phyloP scores from a whole-genome alignment of 2,888 invertebrate species.

The Candidula unifasciata region DNA sequence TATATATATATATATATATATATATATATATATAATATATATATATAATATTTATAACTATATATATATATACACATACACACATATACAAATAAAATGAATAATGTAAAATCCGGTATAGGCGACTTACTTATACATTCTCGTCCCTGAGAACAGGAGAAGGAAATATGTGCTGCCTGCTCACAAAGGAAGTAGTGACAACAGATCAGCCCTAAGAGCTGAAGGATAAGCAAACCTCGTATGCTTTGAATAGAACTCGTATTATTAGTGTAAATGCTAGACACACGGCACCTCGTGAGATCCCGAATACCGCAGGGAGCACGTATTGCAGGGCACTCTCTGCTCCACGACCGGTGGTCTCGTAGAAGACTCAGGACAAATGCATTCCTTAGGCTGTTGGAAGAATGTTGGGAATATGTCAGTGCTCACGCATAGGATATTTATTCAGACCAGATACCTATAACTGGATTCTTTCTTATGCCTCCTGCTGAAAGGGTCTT shows the following conservation, averaged over 20 bases:
- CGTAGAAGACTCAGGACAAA: neutral
- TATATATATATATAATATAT: neutral
- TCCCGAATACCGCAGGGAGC: conserved; percentile 29
- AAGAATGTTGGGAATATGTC: conserved; percentile 19
- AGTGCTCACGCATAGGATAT: neutral
- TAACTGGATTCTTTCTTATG: neutral
- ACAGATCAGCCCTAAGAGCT: neutral
- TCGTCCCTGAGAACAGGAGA: too few species aligned
- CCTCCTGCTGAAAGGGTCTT: neutral
- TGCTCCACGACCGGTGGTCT: conserved; percentile 24
- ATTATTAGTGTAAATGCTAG: conserved; percentile 38
- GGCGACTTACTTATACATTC: too few species aligned
- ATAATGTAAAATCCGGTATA: too few species aligned
- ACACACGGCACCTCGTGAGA: conserved; percentile 16
- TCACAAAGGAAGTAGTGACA: neutral
- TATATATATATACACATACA: too few species aligned
- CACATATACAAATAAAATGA: too few species aligned
- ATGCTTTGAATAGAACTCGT: neutral
- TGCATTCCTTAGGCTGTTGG: conserved; percentile 7
- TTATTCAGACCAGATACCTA: neutral
- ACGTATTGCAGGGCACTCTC: neutral
- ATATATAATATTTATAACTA: too few species aligned
- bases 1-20: too few species aligned
- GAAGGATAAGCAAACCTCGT: neutral
- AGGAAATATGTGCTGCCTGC: neutral